Evolutionary conservation across 92 coral and sea anemone genomes (phyloP).

Genomic region (Epizoanthus rinbou): DNA sequence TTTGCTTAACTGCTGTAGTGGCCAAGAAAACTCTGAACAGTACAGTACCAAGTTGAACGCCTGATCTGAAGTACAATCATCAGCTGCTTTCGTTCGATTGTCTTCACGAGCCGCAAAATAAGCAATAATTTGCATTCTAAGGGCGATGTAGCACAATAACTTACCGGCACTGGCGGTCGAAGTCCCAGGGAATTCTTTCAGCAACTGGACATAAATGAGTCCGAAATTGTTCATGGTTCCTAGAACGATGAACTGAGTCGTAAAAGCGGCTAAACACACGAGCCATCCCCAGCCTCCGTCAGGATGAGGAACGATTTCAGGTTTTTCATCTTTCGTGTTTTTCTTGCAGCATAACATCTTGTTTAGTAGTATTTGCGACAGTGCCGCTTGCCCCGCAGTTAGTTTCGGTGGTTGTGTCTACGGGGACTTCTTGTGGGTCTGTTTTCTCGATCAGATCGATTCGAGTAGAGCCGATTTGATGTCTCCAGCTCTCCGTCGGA

Average conservation of each 20-base stretch:
- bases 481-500: background rate
- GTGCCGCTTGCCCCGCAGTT: background rate
- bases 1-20: background rate
- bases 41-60: background rate
- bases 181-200: constrained; percentile 62
- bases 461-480: background rate
- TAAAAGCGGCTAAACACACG: constrained; percentile 89
- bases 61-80: constrained; percentile 12
- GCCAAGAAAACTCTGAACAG: background rate
- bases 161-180: constrained; percentile 30
- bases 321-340: constrained; percentile 66
- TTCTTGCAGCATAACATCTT: constrained; percentile 81
- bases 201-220: constrained; percentile 81
- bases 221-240: constrained; percentile 99
- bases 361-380: background rate
- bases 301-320: constrained; percentile 77
- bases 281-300: constrained; percentile 99
- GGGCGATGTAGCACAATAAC: background rate
- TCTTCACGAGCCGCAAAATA: constrained; percentile 6
- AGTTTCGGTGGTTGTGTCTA: background rate
- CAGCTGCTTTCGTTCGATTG: constrained; percentile 10
- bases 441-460: background rate
- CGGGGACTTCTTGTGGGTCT: background rate
- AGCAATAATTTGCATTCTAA: constrained; percentile 5
- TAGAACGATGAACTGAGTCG: constrained; percentile 89